Percentiles rank a stretch among this genome's conserved stretches.
Conservation (phyloP, 1,140 invertebrate genomes). For the Diorhabda carinulata region DNA sequence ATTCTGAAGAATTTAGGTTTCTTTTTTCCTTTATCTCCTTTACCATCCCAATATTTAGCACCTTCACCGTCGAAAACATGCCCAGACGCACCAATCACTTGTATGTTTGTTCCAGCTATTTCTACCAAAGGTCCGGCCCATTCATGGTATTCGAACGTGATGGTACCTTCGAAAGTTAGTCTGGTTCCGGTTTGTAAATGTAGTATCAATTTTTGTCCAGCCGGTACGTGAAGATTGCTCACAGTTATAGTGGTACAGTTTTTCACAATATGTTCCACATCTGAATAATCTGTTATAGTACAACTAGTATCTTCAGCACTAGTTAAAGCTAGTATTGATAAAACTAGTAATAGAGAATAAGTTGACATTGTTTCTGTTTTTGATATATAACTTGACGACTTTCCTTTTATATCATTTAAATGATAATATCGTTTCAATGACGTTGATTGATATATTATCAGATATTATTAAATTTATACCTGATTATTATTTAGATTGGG, state of each 20-base stretch:
- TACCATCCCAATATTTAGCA: constrained; percentile 13
- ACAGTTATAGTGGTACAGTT: neutral
- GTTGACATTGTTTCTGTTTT: too few relatives aligned
- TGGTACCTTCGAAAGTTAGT: constrained; percentile 14
- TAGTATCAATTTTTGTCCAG: constrained; percentile 22
- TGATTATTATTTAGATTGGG: too few relatives aligned
- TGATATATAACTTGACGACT: too few relatives aligned
- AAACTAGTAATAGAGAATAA: too few relatives aligned
- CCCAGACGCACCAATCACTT: constrained; percentile 14
- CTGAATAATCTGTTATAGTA: neutral
- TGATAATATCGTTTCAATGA: too few relatives aligned
- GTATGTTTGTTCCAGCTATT: constrained; percentile 20
- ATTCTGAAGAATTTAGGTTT: constrained; percentile 10
- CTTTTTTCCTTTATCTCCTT: neutral
- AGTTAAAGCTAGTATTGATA: too few relatives aligned
- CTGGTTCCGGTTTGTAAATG: constrained; percentile 14
- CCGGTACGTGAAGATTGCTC: constrained; percentile 14
- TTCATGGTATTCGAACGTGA: constrained; percentile 19
- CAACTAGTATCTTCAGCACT: neutral
- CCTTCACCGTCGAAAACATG: constrained; percentile 1
- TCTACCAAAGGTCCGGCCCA: constrained; percentile 24
- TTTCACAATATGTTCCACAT: neutral
- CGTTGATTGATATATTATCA: too few relatives aligned
- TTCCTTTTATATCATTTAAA: too few relatives aligned
- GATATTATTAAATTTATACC: too few relatives aligned